Percentiles rank a stretch among this genome's conserved stretches.
These are phyloP conservation scores for Cyanistes caeruleus DNA, from an alignment of 2,113 vertebrate species.

Conservation along the genomic window DNA sequence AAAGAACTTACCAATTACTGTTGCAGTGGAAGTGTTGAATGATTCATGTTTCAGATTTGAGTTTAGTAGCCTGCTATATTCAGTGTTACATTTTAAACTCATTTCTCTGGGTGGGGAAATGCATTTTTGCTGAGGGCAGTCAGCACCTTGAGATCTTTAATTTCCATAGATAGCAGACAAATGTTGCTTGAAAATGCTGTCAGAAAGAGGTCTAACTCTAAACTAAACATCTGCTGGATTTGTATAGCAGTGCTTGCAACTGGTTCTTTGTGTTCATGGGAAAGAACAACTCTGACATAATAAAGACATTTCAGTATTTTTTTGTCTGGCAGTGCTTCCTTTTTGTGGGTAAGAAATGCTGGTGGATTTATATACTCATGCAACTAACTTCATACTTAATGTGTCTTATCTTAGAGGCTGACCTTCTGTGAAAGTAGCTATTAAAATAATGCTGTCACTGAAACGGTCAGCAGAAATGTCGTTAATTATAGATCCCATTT, in stretches of 20 bases:
- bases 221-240: background rate
- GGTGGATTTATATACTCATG: background rate
- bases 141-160: background rate
- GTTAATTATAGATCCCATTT: slow-evolving; percentile 12
- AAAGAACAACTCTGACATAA: background rate
- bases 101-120: background rate
- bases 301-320: background rate
- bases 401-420: background rate
- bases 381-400: background rate
- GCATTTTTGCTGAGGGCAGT: background rate
- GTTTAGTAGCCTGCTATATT: background rate
- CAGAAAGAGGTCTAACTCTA: background rate
- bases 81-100: background rate
- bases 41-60: background rate
- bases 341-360: background rate
- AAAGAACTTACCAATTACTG: background rate
- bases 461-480: background rate
- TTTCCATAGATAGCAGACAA: background rate
- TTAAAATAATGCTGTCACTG: background rate
- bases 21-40: background rate
- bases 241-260: background rate
- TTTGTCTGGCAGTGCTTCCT: background rate
- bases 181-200: background rate
- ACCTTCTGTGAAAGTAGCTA: background rate
- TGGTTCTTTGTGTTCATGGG: background rate